Percentiles rank a stretch among this genome's conserved stretches.
Conservation (phyloP, 2,113 vertebrate species). For the Petaurus breviceps region DNA sequence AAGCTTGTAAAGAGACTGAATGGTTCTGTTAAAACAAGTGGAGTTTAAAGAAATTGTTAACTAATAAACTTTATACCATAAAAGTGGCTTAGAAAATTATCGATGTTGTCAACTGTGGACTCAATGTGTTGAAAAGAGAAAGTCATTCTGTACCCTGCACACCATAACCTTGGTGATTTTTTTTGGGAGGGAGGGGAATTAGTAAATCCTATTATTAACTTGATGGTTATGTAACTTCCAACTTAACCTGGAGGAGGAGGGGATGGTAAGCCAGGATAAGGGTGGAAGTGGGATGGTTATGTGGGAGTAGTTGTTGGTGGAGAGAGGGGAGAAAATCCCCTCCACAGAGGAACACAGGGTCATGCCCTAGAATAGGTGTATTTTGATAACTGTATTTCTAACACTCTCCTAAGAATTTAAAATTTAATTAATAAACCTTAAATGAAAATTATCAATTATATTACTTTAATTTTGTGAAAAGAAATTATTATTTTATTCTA, state of each 20-base stretch:
- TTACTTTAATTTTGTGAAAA: not conserved
- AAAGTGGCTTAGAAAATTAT: not conserved
- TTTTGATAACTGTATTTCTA: not conserved
- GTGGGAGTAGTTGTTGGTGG: not conserved
- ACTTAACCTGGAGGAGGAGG: not conserved
- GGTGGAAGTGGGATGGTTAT: not conserved
- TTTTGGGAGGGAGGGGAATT: not conserved
- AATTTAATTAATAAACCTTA: not conserved
- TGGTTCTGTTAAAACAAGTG: slow-evolving; percentile 12
- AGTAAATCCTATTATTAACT: not conserved
- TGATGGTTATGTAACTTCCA: not conserved
- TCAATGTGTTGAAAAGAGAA: not conserved
- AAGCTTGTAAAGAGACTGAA: slow-evolving; percentile 31
- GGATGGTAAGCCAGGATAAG: not conserved
- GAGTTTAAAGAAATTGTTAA: slow-evolving; percentile 34
- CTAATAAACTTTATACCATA: not conserved
- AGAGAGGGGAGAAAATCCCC: not conserved
- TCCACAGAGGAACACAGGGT: fast-evolving
- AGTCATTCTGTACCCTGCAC: not conserved
- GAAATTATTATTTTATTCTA: not conserved
- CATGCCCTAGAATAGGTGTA: not conserved
- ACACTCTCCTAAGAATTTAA: not conserved
- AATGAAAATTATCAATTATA: not conserved
- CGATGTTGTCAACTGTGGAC: not conserved
- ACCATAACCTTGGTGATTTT: not conserved